phyloP scores from a whole-genome alignment of 2,888 invertebrate species.

The Sesamia inferens region DNA sequence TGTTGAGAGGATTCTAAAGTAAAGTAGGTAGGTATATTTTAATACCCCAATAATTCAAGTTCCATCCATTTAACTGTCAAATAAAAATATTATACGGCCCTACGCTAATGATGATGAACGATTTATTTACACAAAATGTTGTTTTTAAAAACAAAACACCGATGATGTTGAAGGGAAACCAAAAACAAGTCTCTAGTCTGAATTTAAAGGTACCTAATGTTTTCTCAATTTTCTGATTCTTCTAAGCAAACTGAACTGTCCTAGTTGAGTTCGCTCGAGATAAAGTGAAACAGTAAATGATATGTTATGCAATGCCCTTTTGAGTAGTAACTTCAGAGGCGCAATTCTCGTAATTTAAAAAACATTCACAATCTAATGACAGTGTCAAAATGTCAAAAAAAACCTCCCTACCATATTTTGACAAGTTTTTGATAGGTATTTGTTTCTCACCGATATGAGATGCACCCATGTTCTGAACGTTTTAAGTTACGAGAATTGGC shows the following conservation, averaged over 20 bases:
- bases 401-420: too few species aligned
- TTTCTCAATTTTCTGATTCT: constrained; percentile 19
- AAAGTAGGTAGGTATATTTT: constrained; percentile 22
- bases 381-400: too few species aligned
- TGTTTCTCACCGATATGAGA: too few species aligned
- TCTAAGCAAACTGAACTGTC: constrained; percentile 7
- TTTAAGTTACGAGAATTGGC: too few species aligned
- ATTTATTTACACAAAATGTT: constrained; percentile 43
- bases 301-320: not conserved
- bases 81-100: constrained; percentile 43
- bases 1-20: constrained; percentile 10
- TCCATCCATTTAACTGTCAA: constrained; percentile 56
- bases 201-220: not conserved
- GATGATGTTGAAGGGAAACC: constrained; percentile 18
- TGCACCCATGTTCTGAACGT: too few species aligned
- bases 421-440: too few species aligned
- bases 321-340: not conserved
- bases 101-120: constrained; percentile 55
- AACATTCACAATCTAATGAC: too few species aligned
- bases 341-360: too few species aligned
- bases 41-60: constrained; percentile 42
- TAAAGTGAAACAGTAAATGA: constrained; percentile 8
- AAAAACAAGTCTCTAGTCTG: constrained; percentile 30
- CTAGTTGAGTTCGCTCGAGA: constrained; percentile 6
- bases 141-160: constrained; percentile 33